These are phyloP conservation scores for Hozukius guyotensis DNA, from an alignment of 2,797 vertebrate species.

Conservation along the genomic window DNA sequence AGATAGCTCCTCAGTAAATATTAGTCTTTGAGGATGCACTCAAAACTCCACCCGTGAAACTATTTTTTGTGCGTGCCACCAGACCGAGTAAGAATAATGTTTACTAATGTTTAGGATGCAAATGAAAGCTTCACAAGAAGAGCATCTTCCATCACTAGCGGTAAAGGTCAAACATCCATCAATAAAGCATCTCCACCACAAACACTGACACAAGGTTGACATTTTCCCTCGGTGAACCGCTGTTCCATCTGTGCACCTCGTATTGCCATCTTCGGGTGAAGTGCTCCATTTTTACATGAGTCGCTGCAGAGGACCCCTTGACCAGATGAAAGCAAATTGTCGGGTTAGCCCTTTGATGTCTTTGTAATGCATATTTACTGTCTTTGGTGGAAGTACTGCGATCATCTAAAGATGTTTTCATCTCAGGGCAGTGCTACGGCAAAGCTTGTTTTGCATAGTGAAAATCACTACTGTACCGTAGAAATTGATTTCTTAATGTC, in stretches of 20 bases:
- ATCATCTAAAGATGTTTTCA: conserved; percentile 68
- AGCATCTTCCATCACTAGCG: conserved; percentile 36
- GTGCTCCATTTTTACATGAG: conserved; percentile 69
- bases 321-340: conserved; percentile 78
- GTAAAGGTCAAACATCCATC: conserved; percentile 69
- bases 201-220: conserved; percentile 67
- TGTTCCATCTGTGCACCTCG: conserved; percentile 60
- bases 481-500: conserved; percentile 77
- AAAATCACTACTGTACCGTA: conserved; percentile 49
- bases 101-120: conserved; percentile 42
- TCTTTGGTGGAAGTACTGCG: conserved; percentile 55
- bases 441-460: conserved; percentile 53
- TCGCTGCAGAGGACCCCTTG: conserved; percentile 66
- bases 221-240: conserved; percentile 64
- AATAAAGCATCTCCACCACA: conserved; percentile 65
- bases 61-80: neutral
- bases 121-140: conserved; percentile 34
- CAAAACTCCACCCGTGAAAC: conserved; percentile 5
- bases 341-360: conserved; percentile 73
- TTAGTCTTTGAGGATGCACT: conserved; percentile 20
- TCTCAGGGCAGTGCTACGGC: conserved; percentile 50
- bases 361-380: conserved; percentile 74
- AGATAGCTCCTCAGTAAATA: conserved; percentile 43
- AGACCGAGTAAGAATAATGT: conserved; percentile 30
- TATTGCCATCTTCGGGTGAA: conserved; percentile 63